Evolutionary conservation across 64 coral and sea anemone species (phyloP), one percentile per base, ranked within the genome.

Genomic region (Montipora foliosa): DNA sequence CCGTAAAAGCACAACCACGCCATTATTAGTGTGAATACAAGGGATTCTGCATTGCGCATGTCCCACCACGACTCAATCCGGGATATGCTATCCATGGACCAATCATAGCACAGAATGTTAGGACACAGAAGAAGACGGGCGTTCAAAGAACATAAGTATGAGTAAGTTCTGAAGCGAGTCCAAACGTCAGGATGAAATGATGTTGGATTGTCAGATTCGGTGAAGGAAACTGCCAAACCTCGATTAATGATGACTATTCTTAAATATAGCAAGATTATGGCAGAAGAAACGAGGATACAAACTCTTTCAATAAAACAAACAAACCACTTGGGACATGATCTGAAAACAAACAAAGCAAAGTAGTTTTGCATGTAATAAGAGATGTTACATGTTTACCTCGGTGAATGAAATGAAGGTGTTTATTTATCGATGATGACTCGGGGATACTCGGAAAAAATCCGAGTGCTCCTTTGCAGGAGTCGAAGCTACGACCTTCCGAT

Each of bases 71-170:
- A 82, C 57, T 91, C 91, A 67, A 98, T 68, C 61, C 91, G 78
- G 14, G 97, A 64, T 48, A 98, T 95, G 71, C 97, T 98, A 37
- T 93, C 94, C 97, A 98, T 98, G 12, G 97, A 98, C 97, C 97
- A 98, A 88, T 98, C 97, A 91, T 93, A 98, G 47, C 97, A 98
- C 29, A 98, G 88, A 46, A 21, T 94, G 15, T 78, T 90, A 1
- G 94, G 94, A 79, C 87, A 95, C 8, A 98, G 47, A 29, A 98
- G 58, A 72, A 98, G 48, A 70, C 97, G 90, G 3, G 80, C 88
- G 47, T 98, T 98, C 44, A 93, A 66, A 29, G 94, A 83, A 9
- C 88, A 73, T 15, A 98, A 75, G 84, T 93, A 95, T 1, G 83
- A 72, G 37, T 93, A 98, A 4, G 97, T 98, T 66, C 94, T 80